These are phyloP conservation scores for Clamator glandarius DNA, from an alignment of 2,797 vertebrate species.

Conservation along the genomic window DNA sequence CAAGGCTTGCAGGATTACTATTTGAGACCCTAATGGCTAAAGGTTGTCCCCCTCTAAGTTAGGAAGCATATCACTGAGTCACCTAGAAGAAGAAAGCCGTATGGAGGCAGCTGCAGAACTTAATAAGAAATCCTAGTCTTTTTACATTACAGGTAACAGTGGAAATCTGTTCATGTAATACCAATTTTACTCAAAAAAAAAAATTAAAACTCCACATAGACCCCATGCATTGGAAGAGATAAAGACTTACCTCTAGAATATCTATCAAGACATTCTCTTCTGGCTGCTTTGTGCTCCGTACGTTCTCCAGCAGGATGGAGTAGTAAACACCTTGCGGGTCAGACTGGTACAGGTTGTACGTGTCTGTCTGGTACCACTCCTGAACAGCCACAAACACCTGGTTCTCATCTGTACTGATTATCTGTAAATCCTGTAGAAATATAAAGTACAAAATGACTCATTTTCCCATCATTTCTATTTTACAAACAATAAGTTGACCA, in stretches of 20 bases:
- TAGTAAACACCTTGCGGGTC: constrained; percentile 89
- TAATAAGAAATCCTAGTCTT: neutral
- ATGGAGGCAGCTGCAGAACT: neutral
- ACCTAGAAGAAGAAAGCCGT: neutral
- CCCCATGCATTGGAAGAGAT: neutral
- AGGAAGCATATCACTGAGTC: neutral
- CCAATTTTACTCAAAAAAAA: neutral
- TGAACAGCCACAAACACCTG: constrained; percentile 95
- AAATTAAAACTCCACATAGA: neutral
- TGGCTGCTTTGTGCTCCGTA: constrained; percentile 93
- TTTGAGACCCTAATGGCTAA: neutral
- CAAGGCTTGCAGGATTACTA: neutral
- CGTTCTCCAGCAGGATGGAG: constrained; percentile 88
- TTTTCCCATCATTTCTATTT: neutral
- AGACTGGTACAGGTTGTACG: constrained; percentile 95
- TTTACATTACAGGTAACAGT: neutral
- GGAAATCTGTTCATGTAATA: neutral
- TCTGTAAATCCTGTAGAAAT: constrained; percentile 87
- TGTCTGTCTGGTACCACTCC: constrained; percentile 96
- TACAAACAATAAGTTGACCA: neutral
- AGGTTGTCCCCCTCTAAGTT: neutral
- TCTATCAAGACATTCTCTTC: constrained; percentile 93
- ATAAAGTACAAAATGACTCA: neutral
- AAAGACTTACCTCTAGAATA: constrained; percentile 88
- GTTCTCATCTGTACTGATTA: constrained; percentile 94